Conservation (phyloP, 2,888 invertebrate species). For the Clanis bilineata region DNA sequence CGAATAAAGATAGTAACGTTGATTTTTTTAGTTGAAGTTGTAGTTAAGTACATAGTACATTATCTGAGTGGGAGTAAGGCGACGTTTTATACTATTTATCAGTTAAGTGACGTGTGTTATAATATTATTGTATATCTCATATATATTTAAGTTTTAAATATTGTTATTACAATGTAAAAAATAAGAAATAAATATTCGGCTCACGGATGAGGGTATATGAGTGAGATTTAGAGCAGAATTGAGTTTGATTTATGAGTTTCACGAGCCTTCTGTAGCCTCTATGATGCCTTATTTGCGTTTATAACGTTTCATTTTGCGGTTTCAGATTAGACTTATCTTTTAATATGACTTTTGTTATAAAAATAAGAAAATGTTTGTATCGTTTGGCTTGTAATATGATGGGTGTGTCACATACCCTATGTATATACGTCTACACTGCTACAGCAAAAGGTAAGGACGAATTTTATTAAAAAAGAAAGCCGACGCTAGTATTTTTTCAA, state of each 20-base stretch:
- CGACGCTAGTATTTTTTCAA: too few species aligned
- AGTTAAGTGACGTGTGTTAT: neutral
- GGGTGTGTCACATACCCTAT: too few species aligned
- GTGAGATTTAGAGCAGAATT: conserved; percentile 50
- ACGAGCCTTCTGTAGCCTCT: conserved; percentile 57
- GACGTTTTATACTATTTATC: too few species aligned
- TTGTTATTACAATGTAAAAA: conserved; percentile 1
- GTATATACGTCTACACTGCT: too few species aligned
- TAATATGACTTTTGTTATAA: neutral
- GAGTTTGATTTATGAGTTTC: conserved; percentile 75
- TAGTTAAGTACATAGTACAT: too few species aligned
- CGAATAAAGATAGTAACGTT: too few species aligned
- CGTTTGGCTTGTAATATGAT: neutral
- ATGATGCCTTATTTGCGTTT: conserved; percentile 56
- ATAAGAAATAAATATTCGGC: conserved; percentile 13
- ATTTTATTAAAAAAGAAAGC: too few species aligned
- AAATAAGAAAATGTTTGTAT: neutral
- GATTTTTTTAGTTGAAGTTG: too few species aligned
- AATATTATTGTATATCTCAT: neutral
- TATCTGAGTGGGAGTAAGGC: too few species aligned
- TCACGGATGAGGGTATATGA: conserved; percentile 14
- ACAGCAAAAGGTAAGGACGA: too few species aligned
- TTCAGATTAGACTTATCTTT: neutral
- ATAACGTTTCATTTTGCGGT: conserved; percentile 29
- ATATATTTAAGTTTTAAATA: neutral